These are phyloP conservation scores for Pangasianodon gigas DNA, from an alignment of 2,113 vertebrate species.

Conservation along the genomic window DNA sequence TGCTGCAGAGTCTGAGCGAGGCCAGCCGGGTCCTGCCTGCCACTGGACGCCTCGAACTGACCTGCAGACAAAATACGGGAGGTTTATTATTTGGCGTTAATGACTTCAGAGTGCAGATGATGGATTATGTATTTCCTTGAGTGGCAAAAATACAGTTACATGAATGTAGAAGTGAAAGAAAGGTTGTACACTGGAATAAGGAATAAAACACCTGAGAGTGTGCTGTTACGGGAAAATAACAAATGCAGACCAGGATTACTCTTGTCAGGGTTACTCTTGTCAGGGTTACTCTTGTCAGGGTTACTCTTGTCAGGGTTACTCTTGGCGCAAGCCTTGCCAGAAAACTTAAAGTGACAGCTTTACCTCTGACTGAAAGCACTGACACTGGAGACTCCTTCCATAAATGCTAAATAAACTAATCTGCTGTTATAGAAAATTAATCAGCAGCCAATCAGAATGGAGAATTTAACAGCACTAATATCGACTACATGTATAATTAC, in stretches of 20 bases:
- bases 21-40: conserved; percentile 77
- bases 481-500: neutral
- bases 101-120: neutral
- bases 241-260: too few relatives aligned
- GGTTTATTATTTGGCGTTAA: neutral
- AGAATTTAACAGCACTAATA: neutral
- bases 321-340: too few relatives aligned
- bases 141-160: neutral
- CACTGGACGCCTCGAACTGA: conserved; percentile 73
- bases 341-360: neutral
- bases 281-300: too few relatives aligned
- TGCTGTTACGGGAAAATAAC: neutral
- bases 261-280: too few relatives aligned
- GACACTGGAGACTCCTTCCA: neutral
- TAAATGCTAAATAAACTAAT: neutral
- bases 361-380: neutral
- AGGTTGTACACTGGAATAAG: neutral
- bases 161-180: neutral
- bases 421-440: neutral
- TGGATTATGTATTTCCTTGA: neutral
- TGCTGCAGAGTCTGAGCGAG: conserved; percentile 95
- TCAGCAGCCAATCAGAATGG: neutral
- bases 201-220: neutral
- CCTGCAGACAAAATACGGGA: conserved; percentile 63
- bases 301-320: too few relatives aligned